phyloP scores from a whole-genome alignment of 1,140 invertebrate species.

The Panonychus citri region DNA sequence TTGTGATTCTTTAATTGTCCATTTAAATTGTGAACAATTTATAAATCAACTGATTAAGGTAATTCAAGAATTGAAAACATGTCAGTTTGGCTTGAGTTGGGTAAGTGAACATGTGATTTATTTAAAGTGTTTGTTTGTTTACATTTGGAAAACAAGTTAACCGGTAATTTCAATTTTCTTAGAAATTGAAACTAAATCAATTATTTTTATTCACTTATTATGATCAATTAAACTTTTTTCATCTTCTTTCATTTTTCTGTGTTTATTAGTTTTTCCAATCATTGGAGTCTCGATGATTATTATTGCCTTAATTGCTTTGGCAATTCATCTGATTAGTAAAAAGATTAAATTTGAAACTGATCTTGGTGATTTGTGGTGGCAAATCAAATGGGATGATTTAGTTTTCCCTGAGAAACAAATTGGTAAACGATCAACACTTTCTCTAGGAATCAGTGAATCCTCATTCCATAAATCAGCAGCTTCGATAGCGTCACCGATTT shows the following conservation, averaged over 20 bases:
- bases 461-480: neutral
- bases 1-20: no score
- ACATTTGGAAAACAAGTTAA: no score
- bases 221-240: neutral
- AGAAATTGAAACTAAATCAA: no score
- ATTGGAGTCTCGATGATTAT: slow-evolving; percentile 2
- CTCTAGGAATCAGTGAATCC: neutral
- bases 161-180: no score
- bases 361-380: slow-evolving; percentile 9
- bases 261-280: neutral
- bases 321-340: neutral
- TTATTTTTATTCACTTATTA: no score
- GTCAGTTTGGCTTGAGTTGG: no score
- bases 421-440: slow-evolving; percentile 2
- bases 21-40: no score
- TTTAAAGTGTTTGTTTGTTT: no score
- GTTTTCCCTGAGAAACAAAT: slow-evolving; percentile 1
- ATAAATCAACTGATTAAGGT: no score
- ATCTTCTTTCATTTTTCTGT: neutral
- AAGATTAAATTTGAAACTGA: slow-evolving; percentile 10
- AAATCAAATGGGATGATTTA: slow-evolving; percentile 10
- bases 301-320: neutral
- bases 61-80: no score
- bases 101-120: no score
- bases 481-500: neutral